phyloP scores from a whole-genome alignment of 2,888 invertebrate species.

The Phyto melanocephala region DNA sequence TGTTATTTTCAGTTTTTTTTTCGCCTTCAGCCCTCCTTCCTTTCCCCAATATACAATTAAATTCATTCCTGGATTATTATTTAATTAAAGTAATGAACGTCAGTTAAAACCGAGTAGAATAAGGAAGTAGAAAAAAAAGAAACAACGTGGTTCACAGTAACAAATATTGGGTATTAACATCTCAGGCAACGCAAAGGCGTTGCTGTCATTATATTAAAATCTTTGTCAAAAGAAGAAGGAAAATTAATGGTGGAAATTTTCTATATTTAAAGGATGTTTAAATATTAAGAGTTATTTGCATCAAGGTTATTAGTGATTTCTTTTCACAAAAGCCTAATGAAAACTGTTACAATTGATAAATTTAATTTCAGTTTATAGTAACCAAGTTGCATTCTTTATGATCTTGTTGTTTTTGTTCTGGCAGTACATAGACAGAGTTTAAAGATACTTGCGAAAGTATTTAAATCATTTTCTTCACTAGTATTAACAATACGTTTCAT shows the following conservation, averaged over 20 bases:
- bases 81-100: slow-evolving; percentile 59
- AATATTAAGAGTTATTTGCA: not conserved
- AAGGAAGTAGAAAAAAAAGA: not conserved
- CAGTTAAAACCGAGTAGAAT: slow-evolving; percentile 10
- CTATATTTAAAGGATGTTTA: not conserved
- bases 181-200: slow-evolving; percentile 7
- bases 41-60: slow-evolving; percentile 37
- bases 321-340: no score
- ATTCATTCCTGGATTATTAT: slow-evolving; percentile 55
- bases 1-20: not conserved
- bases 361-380: no score
- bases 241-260: not conserved
- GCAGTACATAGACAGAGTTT: no score
- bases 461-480: no score
- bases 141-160: slow-evolving; percentile 5
- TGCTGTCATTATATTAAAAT: slow-evolving; percentile 18
- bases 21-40: not conserved
- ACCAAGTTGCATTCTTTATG: no score
- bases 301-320: no score
- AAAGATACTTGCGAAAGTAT: no score
- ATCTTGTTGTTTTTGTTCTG: no score
- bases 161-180: slow-evolving; percentile 46
- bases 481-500: no score
- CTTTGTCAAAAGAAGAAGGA: not conserved
- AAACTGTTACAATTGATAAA: no score